These are phyloP conservation scores for Synanthedon myopaeformis DNA, from an alignment of 2,888 invertebrate species.

Conservation along the genomic window DNA sequence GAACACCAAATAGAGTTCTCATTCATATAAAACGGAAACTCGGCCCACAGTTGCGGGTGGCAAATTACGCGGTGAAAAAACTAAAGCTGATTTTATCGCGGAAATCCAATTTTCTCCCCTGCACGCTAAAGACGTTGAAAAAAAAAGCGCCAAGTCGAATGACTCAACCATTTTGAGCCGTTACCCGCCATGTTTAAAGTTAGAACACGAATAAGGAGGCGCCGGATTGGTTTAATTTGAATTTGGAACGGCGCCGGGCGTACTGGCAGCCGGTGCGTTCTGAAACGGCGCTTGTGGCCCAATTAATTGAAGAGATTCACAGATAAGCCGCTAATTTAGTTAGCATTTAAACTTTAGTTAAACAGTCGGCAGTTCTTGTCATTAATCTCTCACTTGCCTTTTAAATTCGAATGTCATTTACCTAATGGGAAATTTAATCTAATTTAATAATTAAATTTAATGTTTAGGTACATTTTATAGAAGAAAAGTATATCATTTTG, in stretches of 20 bases:
- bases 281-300: constrained; percentile 41
- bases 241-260: constrained; percentile 61
- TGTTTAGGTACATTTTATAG: not conserved
- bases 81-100: constrained; percentile 68
- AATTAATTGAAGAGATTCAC: constrained; percentile 66
- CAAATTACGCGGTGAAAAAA: constrained; percentile 60
- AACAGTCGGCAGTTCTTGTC: constrained; percentile 47
- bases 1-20: constrained; percentile 50
- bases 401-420: constrained; percentile 42
- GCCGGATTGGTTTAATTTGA: constrained; percentile 70
- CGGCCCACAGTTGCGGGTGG: constrained; percentile 34
- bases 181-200: constrained; percentile 64
- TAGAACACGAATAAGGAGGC: constrained; percentile 69
- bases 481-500: too few species aligned
- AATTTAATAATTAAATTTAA: not conserved
- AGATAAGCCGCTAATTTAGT: constrained; percentile 65
- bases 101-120: constrained; percentile 70
- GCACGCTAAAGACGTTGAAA: constrained; percentile 68
- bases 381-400: constrained; percentile 50
- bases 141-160: constrained; percentile 66
- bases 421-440: constrained; percentile 15
- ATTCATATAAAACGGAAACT: constrained; percentile 46
- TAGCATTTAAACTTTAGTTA: constrained; percentile 58
- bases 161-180: constrained; percentile 64
- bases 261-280: constrained; percentile 33